Evolutionary conservation across 2,113 vertebrate genomes (phyloP), one percentile per base, ranked within the genome.

Genomic region (Cyprinodon variegatus): DNA sequence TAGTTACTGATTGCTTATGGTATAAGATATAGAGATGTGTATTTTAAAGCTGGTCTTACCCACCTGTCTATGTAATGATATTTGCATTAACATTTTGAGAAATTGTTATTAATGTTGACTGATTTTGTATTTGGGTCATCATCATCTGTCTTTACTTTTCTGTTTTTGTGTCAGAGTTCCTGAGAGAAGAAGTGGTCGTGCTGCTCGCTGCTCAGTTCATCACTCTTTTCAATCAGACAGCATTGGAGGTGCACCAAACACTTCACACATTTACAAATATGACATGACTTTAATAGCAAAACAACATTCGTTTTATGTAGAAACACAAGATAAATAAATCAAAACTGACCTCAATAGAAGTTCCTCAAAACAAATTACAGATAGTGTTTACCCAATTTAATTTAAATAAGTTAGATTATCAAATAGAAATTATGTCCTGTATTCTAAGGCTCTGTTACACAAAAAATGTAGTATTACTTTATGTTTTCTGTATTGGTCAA

Each of bases 141-240:
- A 64, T 37, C 0, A 4, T 68, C 29, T 59, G 7, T 40, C 4
- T 53, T 50, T n/a, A 11, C 38, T 38, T 0, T 65, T 65, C 13
- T 79, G 1, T 61, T 17, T 81, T 57, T 81, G 13, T 41, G 0
- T 62, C 76, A 96, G 96, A 95, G 83, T 95, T 95, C 73, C 77
- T 96, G 75, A 92, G 92, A 80, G 96, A 96, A 78, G 95, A 96
- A 17, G 94, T 96, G 78, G 84, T 96, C n/a, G 94, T 96, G 61
- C 90, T 96, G 68, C 88, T 96, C 68, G 91, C 94, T n/a, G 72
- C 78, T 43, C 78, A 80, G 13, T 80, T 80, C 67, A 74, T 80
- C 72, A 80, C 78, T 2, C 94, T 96, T 71, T 96, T 96, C 88
- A 96, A 96, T 81, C 95, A 96, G 78, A 96, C 95, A 0, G 95